A percentile compares a stretch with the other conserved stretches of the same genome.
These are phyloP conservation scores for Rhynchomys soricoides DNA, from an alignment of 2,113 vertebrate species.

Conservation along the genomic window DNA sequence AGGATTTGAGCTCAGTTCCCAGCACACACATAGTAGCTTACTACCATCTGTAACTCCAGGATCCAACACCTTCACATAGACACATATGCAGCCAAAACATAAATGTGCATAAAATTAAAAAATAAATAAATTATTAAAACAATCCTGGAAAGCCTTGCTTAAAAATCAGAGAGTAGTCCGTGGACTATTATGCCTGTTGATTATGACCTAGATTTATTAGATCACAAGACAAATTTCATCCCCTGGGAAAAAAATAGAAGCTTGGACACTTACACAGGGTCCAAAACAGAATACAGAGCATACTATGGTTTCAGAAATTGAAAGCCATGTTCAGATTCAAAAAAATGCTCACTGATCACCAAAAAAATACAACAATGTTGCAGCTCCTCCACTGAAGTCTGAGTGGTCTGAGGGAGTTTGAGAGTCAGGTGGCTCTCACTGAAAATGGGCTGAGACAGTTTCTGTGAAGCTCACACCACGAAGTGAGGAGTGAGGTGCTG, in stretches of 20 bases:
- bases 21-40: neutral
- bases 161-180: neutral
- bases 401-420: neutral
- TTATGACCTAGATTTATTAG: neutral
- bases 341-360: neutral
- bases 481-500: neutral
- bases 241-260: neutral
- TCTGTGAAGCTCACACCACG: neutral
- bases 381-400: neutral
- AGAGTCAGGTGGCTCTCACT: neutral
- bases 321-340: neutral
- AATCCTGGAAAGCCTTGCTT: neutral
- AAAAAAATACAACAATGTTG: neutral
- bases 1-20: neutral
- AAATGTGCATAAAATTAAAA: neutral
- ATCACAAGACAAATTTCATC: neutral
- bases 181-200: neutral
- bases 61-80: neutral
- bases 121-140: neutral
- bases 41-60: neutral
- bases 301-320: neutral
- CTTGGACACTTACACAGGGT: neutral
- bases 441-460: neutral
- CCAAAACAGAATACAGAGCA: neutral
- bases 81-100: neutral